Evolutionary conservation across 2,797 vertebrate species (phyloP).

Genomic region (Etheostoma perlongum): DNA sequence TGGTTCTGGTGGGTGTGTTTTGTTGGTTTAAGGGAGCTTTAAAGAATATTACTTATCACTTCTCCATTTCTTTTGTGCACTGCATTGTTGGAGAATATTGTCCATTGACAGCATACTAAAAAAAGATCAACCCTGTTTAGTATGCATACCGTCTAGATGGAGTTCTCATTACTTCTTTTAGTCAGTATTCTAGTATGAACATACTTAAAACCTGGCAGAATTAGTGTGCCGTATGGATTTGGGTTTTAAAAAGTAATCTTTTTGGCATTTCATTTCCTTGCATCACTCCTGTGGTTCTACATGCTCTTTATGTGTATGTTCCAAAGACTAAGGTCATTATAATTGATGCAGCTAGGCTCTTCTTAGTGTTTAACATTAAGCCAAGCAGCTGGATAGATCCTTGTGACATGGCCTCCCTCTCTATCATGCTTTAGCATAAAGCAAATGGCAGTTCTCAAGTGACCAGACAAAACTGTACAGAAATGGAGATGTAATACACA

Average conservation of each 20-base stretch:
- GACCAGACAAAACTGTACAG: constrained; percentile 66
- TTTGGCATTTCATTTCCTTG: constrained; percentile 20
- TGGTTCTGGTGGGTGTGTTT: background rate
- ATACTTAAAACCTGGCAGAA: constrained; percentile 1
- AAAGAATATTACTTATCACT: background rate
- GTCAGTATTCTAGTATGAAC: background rate
- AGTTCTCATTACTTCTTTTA: background rate
- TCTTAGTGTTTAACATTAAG: constrained; percentile 17
- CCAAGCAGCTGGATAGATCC: constrained; percentile 18
- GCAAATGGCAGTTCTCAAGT: constrained; percentile 59
- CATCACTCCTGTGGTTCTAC: constrained; percentile 14
- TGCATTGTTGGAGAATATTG: background rate
- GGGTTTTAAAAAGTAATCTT: constrained; percentile 1
- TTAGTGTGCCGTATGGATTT: background rate
- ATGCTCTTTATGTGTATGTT: background rate
- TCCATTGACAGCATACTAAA: background rate
- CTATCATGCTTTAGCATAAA: constrained; percentile 64
- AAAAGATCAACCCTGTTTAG: background rate
- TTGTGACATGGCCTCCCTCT: constrained; percentile 37
- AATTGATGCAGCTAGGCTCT: constrained; percentile 9
- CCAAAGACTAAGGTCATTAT: constrained; percentile 5
- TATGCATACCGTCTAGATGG: background rate
- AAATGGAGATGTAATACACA: constrained; percentile 77
- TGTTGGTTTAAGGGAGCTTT: constrained; percentile 5
- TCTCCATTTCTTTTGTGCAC: background rate